Percentiles rank a stretch among this genome's conserved stretches.
Evolutionary conservation across 2,113 vertebrate genomes (phyloP).

Genomic region (Pithys albifrons): DNA sequence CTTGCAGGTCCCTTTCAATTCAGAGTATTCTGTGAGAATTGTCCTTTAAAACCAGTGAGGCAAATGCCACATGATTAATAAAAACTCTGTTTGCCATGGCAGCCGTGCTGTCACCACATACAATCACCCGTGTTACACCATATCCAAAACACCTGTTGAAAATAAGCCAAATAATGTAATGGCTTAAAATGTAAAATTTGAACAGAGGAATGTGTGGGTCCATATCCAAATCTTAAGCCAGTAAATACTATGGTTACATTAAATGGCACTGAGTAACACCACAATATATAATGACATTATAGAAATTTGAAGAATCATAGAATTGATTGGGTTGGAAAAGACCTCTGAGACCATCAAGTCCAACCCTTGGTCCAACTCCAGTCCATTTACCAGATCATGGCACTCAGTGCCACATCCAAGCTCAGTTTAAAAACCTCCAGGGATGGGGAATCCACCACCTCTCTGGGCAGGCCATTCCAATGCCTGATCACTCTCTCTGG

Average conservation of each 20-base stretch:
- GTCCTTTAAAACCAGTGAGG: background rate
- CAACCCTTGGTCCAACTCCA: too few relatives aligned
- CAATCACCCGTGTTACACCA: rapidly evolving
- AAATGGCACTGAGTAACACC: background rate
- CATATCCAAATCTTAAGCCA: background rate
- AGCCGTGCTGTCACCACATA: rapidly evolving
- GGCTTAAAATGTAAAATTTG: background rate
- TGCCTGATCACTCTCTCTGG: too few relatives aligned
- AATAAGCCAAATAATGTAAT: background rate
- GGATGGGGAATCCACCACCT: too few relatives aligned
- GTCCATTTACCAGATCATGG: too few relatives aligned
- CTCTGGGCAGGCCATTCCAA: too few relatives aligned
- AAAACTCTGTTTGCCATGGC: rapidly evolving
- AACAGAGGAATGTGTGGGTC: background rate
- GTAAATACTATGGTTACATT: background rate
- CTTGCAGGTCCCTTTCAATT: background rate
- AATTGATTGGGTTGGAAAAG: too few relatives aligned
- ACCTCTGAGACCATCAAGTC: too few relatives aligned
- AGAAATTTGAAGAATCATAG: background rate
- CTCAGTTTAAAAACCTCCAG: too few relatives aligned
- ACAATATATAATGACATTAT: background rate
- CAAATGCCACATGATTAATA: background rate
- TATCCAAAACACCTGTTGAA: background rate
- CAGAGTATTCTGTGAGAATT: background rate
- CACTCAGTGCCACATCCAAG: too few relatives aligned